Evolutionary conservation across 2,888 invertebrate genomes (phyloP), one percentile per base, ranked within the genome.

Genomic region (Linnaemya tessellans): DNA sequence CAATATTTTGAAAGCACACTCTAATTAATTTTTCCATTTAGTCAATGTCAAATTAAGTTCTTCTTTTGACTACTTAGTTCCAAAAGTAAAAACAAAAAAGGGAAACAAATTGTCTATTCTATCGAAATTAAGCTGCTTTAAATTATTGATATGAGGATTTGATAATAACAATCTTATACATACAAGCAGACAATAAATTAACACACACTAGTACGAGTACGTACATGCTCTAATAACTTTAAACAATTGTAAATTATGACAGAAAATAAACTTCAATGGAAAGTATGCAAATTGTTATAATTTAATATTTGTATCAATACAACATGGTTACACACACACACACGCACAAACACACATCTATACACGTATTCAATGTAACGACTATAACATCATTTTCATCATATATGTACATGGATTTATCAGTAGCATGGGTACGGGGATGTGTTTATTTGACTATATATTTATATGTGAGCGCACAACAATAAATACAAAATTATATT

Each of bases 271-370:
- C 71, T 51, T 80, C 22, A 77, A 79, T 70, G 54, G 20, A 38
- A 60, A 73, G 62, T 77, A 68, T 68, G 56, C 56, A 73, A 84
- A 80, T 77, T 80, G 71, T 77, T 78, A 56, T 80, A 73, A 77
- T 78, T 78, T 68, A 77, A 77, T 68, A 64, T 56, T 70, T 64
- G 49, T 71, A 30, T 75, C 43, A 65, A 41, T 35, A 56, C 64
- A 74, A 20, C 18, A 4, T 11, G 5, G 43, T 18, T n/a, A 81
- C 62, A 75, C 51, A 75, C 18, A 20, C 11, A 18, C 30, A 62
- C 62, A 74, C 51, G 70, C 18, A 20, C 11, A 18, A 20, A 62
- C 62, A 74, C 30, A 30, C 30, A 30, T 2, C 3, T 5, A 18
- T 25, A 62, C 62, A 74, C 38, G 67, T 51, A 22, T 18, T 70